Conservation (phyloP, 1,140 invertebrate species). For the Penaeus chinensis region DNA sequence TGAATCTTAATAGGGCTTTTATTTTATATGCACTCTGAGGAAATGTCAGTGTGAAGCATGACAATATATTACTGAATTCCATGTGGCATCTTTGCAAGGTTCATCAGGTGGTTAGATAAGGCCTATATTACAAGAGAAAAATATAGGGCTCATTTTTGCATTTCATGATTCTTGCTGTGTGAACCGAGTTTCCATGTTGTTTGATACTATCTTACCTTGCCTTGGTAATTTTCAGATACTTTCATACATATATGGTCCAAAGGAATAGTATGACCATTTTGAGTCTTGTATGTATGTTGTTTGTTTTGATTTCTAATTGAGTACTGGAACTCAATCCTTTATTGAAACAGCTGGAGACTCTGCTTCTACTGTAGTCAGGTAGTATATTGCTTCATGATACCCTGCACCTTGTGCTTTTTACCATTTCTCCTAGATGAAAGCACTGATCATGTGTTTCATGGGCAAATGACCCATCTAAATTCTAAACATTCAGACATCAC, state of each 20-base stretch:
- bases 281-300: constrained; percentile 21
- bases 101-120: constrained; percentile 13
- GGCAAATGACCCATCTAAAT: too few relatives aligned
- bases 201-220: constrained; percentile 20
- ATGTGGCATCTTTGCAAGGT: constrained; percentile 35
- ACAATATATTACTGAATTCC: not conserved
- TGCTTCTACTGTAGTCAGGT: constrained; percentile 54
- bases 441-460: not conserved
- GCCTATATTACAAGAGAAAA: not conserved
- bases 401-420: constrained; percentile 33
- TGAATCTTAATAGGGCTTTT: too few relatives aligned
- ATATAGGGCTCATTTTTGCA: constrained; percentile 18
- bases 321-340: constrained; percentile 20
- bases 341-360: constrained; percentile 40
- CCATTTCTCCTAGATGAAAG: constrained; percentile 40
- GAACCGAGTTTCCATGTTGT: constrained; percentile 49
- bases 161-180: constrained; percentile 32
- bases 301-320: constrained; percentile 28
- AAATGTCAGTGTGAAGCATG: too few relatives aligned
- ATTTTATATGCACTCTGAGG: too few relatives aligned
- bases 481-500: too few relatives aligned
- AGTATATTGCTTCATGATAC: constrained; percentile 51
- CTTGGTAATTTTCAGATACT: too few relatives aligned
- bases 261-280: constrained; percentile 14
- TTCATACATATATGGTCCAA: constrained; percentile 13